These are phyloP conservation scores for Hystrix brachyura DNA, from an alignment of 2,113 vertebrate species.

Conservation along the genomic window DNA sequence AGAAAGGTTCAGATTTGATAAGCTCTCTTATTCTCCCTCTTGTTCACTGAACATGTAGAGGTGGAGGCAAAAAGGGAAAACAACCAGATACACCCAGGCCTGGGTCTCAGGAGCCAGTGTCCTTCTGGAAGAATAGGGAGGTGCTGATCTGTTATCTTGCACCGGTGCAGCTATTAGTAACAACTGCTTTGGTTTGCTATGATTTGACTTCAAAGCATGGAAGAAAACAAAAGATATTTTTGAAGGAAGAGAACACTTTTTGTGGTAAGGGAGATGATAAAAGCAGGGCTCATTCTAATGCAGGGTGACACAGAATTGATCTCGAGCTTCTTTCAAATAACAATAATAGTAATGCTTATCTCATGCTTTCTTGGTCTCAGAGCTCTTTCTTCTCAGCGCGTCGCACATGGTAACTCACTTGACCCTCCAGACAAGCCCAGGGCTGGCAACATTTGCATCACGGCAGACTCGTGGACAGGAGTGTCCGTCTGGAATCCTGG, in stretches of 20 bases:
- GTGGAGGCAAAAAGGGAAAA: neutral
- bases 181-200: neutral
- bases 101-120: neutral
- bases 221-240: neutral
- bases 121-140: neutral
- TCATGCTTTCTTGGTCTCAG: accelerated
- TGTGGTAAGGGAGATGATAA: neutral
- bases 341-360: accelerated
- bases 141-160: neutral
- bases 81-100: neutral
- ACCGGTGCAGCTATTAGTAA: neutral
- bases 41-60: neutral
- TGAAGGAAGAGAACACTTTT: neutral
- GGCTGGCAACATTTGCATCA: accelerated
- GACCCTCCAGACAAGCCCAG: accelerated
- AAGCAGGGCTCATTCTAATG: neutral
- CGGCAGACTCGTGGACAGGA: accelerated
- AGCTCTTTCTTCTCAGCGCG: neutral
- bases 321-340: neutral
- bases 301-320: neutral
- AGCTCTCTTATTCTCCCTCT: neutral
- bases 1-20: neutral
- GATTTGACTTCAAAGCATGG: neutral
- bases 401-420: accelerated
- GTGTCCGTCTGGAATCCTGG: too few relatives aligned